Base-by-base conservation (phyloP, 2,888 invertebrate genomes). In the Drosophila anomelani region DNA sequence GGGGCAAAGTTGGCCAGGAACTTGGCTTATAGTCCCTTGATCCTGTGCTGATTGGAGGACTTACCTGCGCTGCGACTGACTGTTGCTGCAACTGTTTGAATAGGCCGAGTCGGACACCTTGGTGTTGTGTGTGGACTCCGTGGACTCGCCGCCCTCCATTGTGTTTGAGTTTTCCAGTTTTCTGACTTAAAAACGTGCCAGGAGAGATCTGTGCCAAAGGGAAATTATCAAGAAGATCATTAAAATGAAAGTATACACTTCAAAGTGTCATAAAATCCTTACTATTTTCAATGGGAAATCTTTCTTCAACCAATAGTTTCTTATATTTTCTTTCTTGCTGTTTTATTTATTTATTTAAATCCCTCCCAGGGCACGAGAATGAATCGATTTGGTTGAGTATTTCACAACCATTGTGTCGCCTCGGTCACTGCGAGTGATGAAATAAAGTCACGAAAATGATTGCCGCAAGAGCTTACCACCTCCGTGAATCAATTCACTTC, bases 71-170 rank as follows among this genome's bases (percentile, higher is more conserved):
- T 96, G 95, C 0, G 96, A 96, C 89, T 96, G 96, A 83, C 96
- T 96, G 92, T 96, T 96, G 86, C 96, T 96, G 92, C 96, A 96
- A 85, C 96, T 96, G 90, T 95, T 96, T 0, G 96, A 96, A 90
- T 96, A 97, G 12, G 95, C 96, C 2, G 97, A 97, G 92, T 97
- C 97, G 9, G 96, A 96, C 55, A 96, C 91, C 70, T 92, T 92
- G 8, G 91, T 91, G 59, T 92, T 91, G 43, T 92, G 92, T 29
- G 90, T 91, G 46, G 92, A 92, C 75, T 90, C 91, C 43, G 91
- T 82, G 15, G 91, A 91, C 79, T 91, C 92, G 23, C 84, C 92
- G 26, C 84, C 92, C 68, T 92, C 92, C 92, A 92, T 92, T 75
- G 69, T 89, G 26, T 20, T 53, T 46, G 39, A 17, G 39, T 55